Evolutionary conservation across 64 coral and sea anemone species (phyloP).

Genomic region (Actinia equina): DNA sequence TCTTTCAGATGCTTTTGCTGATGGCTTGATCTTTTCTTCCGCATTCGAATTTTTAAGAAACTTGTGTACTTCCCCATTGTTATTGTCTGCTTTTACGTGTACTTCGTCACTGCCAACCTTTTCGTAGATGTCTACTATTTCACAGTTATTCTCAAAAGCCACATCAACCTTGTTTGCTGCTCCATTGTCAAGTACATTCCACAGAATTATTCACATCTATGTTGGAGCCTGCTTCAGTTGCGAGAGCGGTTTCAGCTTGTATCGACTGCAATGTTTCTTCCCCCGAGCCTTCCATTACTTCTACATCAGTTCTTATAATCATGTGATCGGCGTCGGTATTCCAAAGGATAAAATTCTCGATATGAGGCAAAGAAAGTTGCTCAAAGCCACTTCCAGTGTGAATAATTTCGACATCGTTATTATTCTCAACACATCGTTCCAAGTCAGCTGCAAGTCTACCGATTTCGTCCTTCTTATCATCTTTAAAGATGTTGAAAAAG

Average conservation of each 20-base stretch:
- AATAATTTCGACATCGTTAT: slow-evolving; percentile 57
- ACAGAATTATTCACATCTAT: background rate
- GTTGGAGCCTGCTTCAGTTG: background rate
- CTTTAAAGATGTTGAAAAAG: slow-evolving; percentile 73
- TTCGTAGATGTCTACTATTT: background rate
- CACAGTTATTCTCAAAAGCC: background rate
- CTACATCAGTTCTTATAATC: slow-evolving; percentile 57
- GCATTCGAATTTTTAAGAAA: too few relatives aligned
- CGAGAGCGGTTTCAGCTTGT: background rate
- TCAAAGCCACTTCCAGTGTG: slow-evolving; percentile 77
- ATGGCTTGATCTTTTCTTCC: background rate
- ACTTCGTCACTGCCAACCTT: background rate
- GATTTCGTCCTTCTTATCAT: slow-evolving; percentile 44
- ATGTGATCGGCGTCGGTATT: slow-evolving; percentile 88
- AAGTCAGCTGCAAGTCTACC: slow-evolving; percentile 39
- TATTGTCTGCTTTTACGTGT: too few relatives aligned
- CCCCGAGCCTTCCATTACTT: slow-evolving; percentile 13
- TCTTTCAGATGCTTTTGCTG: background rate
- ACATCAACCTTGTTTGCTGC: background rate
- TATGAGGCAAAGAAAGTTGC: slow-evolving; percentile 69
- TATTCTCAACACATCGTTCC: slow-evolving; percentile 27
- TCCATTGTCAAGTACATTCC: background rate
- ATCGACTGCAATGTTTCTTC: background rate
- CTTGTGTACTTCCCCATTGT: too few relatives aligned
- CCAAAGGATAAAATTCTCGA: slow-evolving; percentile 27